Base-by-base conservation (phyloP, 2,113 vertebrate species). In the Chunga burmeisteri region DNA sequence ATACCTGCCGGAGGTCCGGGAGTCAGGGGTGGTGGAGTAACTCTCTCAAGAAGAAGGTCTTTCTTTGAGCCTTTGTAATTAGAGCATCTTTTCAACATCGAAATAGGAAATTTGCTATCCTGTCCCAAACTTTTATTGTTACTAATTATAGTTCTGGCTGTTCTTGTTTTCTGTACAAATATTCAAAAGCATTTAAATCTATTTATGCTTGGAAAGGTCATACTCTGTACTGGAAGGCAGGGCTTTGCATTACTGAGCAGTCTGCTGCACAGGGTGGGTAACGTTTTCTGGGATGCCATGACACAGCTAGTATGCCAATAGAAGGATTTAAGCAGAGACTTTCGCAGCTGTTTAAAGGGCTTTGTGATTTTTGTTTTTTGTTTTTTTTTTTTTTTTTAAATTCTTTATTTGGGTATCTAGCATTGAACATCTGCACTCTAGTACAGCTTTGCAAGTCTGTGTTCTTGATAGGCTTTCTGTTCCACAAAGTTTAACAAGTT, bases 241-340 rank as follows among this genome's bases (percentile, higher is more conserved):
- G 16, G 10, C 16, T 53, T 32, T 23, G 63, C n/a, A 0, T 20
- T 13, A 4, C 49, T 8, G 55, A 46, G 44, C 65, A 19, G 16
- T 6, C 46, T 61, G 50, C 77, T 58, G 66, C 53, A 1, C 2
- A 1, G 42, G 16, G 30, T n/a, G 42, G 13, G 36, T 3, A 0
- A 6, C 8, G 40, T 32, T 36, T 44, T 8, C 53, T 75, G 85
- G 91, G 47, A 6, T 67, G 47, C 20, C 7, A 1, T 10, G 46
- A 22, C 62, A 40, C 47, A 49, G 0, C 25, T 5, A 1, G 22
- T 6, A 71, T 44, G 61, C 46, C 26, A 46, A 16, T 3, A 8
- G 23, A 17, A 29, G 78, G 59, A 36, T 89, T 82, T 12, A 32
- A 56, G 49, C 49, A 34, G 40, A 27, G 70, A 19, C 13, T 44